Evolutionary conservation across 1,140 invertebrate species (phyloP).

Genomic region (Aphelinus atriplicis): DNA sequence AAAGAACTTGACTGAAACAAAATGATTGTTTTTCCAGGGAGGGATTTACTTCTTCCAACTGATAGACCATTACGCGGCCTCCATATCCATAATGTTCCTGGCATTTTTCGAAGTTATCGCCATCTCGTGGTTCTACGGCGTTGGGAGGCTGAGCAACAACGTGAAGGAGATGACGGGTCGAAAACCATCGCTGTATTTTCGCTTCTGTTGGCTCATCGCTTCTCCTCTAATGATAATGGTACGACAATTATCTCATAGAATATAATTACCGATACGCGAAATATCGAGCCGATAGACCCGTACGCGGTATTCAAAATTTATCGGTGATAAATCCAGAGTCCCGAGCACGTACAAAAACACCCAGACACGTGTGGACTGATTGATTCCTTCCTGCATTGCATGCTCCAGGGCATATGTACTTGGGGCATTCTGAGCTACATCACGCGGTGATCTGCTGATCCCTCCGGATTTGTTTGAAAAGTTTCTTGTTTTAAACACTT

Average conservation of each 20-base stretch:
- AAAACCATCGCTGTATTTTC: conserved; percentile 81
- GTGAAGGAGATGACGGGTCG: conserved; percentile 89
- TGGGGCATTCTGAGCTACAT: no score
- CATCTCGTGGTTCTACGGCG: conserved; percentile 93
- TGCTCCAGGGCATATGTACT: no score
- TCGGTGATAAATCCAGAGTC: no score
- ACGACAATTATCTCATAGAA: conserved; percentile 50
- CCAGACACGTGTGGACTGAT: no score
- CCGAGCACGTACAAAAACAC: no score
- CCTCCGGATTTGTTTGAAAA: no score
- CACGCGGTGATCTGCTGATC: no score
- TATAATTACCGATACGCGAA: background rate
- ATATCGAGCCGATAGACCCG: background rate
- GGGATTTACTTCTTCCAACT: conserved; percentile 94
- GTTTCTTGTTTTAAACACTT: no score
- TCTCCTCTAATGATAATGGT: conserved; percentile 84
- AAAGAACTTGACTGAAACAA: conserved; percentile 8
- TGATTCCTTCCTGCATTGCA: no score
- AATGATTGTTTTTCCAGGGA: conserved; percentile 68
- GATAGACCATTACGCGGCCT: conserved; percentile 92
- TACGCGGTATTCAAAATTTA: no score
- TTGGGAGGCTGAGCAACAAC: conserved; percentile 79
- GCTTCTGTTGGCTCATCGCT: conserved; percentile 85
- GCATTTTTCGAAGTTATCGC: conserved; percentile 93
- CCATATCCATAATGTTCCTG: conserved; percentile 89